These are phyloP conservation scores for Alloplasta piceator DNA, from an alignment of 2,888 invertebrate species.

Conservation along the genomic window DNA sequence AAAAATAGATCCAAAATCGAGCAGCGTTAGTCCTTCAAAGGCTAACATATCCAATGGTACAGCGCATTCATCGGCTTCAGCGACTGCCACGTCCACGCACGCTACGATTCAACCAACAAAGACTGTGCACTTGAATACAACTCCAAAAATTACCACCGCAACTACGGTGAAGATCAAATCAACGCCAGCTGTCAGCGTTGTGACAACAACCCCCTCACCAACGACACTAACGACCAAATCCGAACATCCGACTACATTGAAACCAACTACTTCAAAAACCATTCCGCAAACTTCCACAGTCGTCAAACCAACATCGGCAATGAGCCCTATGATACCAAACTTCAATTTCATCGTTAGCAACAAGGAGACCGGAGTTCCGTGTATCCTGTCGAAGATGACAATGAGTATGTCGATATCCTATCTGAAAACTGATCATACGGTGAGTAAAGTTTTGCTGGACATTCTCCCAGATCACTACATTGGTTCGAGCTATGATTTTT, in stretches of 20 bases:
- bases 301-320: not conserved
- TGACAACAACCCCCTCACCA: not conserved
- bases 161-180: not conserved
- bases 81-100: not conserved
- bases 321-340: not conserved
- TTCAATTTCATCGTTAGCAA: conserved; percentile 63
- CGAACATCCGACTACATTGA: not conserved
- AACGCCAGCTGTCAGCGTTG: not conserved
- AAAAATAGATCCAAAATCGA: no score
- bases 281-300: not conserved
- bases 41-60: no score
- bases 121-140: not conserved
- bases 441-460: no score
- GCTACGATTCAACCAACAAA: not conserved
- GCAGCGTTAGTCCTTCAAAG: no score
- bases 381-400: conserved; percentile 66
- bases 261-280: not conserved
- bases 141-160: not conserved
- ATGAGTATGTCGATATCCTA: conserved; percentile 65
- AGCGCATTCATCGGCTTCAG: not conserved
- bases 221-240: not conserved
- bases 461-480: no score
- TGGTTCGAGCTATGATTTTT: no score
- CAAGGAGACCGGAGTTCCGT: conserved; percentile 56
- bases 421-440: conserved; percentile 56